Evolutionary conservation across 1,140 invertebrate species (phyloP), one percentile per base, ranked within the genome.

Genomic region (Brachionus sp.): DNA sequence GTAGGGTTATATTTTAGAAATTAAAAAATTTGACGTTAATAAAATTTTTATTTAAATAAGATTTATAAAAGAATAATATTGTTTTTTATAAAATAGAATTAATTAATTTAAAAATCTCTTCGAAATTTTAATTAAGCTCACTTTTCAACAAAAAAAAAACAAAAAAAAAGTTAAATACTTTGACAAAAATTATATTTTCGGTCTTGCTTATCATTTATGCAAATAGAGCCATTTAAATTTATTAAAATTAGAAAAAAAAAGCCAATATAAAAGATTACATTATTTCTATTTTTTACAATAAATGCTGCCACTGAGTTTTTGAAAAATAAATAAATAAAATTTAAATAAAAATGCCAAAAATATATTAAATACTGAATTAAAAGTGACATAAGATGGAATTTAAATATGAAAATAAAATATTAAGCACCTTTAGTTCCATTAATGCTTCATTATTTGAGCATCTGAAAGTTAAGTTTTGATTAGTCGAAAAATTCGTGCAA

Each of bases 121-220:
- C 33, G 5, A 37, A 37, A 70, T 70, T 70, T 70, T 70, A 70
- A 70, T 70, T 70, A 70, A 70, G 66, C 66, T 70, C 66, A 39
- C 33, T 70, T 39, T 39, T 39, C 64, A 66, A 33, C 5, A 57
- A n/a, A 12, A 57, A 39, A 70, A 39, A 39, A 5, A 57, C 19
- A 57, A 57, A 16, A 19, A 57, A 57, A 57, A 57, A 57, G n/a
- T 19, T 57, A 57, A 57, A 57, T 57, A 57, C 50, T 57, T 57
- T 57, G 50, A 57, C 50, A 57, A 57, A 50, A 57, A 57, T 57
- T 57, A 23, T 19, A 57, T 57, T 57, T 57, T 57, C 50, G 50
- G 50, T 57, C 50, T 57, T 57, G 50, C 50, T 57, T 57, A 57
- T 57, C 50, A 57, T 57, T 57, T 57, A 70, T 70, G 33, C 33